A percentile compares a stretch with the other conserved stretches of the same genome.
These are phyloP conservation scores for Anableps anableps DNA, from an alignment of 2,797 vertebrate species.

Conservation along the genomic window DNA sequence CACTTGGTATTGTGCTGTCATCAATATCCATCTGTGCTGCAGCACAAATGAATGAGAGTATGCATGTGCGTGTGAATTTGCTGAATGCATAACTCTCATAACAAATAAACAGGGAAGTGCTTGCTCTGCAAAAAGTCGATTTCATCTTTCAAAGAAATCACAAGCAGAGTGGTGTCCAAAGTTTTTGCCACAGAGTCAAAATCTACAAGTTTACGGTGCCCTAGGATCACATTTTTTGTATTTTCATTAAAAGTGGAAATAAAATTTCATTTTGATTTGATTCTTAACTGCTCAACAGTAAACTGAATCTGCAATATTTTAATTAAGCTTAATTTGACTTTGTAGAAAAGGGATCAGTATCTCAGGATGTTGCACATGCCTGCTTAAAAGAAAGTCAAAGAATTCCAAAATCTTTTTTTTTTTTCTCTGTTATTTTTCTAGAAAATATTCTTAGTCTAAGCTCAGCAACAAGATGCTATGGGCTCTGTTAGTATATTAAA, in stretches of 20 bases:
- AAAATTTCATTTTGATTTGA: background rate
- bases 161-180: background rate
- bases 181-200: background rate
- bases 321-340: no score
- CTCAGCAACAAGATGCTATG: background rate
- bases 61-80: constrained; percentile 24
- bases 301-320: background rate
- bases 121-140: constrained; percentile 26
- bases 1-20: constrained; percentile 79
- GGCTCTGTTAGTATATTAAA: background rate
- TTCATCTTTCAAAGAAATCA: constrained; percentile 36
- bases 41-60: constrained; percentile 15
- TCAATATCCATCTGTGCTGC: constrained; percentile 74
- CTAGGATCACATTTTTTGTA: background rate
- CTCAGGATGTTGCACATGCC: background rate
- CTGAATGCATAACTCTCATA: constrained; percentile 31
- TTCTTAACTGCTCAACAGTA: background rate
- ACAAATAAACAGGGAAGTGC: constrained; percentile 20
- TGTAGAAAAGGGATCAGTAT: no score
- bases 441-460: background rate
- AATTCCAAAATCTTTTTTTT: background rate
- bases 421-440: background rate
- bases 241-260: background rate
- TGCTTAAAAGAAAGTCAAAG: background rate
- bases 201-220: background rate